phyloP scores from a whole-genome alignment of 2,113 vertebrate species.

The Calidris pygmaea region DNA sequence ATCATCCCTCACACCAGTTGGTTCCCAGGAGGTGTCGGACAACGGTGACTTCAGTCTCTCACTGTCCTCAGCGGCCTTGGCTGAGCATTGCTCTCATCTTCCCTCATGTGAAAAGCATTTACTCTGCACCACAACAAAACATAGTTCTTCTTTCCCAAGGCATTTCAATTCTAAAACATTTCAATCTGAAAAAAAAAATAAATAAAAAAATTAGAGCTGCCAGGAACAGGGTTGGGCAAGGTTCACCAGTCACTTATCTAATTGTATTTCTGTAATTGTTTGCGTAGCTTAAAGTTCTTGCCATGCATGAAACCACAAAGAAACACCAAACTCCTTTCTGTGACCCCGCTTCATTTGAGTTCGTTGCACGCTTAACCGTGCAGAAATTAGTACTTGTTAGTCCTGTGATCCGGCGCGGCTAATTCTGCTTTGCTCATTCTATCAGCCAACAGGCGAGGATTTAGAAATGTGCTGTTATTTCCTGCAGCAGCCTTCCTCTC shows the following conservation, averaged over 20 bases:
- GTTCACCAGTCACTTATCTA: background rate
- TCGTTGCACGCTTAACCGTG: background rate
- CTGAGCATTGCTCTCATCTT: background rate
- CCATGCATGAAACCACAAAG: background rate
- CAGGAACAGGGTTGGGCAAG: background rate
- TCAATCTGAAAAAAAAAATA: background rate
- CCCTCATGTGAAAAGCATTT: accelerated
- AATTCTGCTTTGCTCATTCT: background rate
- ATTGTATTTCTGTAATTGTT: background rate
- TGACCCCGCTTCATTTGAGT: background rate
- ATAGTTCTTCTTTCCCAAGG: background rate
- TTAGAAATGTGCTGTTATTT: background rate
- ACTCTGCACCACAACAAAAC: background rate
- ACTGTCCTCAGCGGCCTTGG: background rate
- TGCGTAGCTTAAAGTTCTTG: background rate
- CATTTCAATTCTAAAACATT: background rate
- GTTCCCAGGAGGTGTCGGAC: background rate
- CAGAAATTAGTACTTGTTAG: background rate
- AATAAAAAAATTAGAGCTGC: background rate
- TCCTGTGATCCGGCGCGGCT: background rate
- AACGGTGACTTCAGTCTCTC: background rate
- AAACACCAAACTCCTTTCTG: background rate
- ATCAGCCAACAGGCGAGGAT: background rate
- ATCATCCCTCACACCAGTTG: background rate
- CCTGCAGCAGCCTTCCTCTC: background rate